Evolutionary conservation across 2,797 vertebrate species (phyloP), one percentile per base, ranked within the genome.

Genomic region (Peromyscus nudipes): DNA sequence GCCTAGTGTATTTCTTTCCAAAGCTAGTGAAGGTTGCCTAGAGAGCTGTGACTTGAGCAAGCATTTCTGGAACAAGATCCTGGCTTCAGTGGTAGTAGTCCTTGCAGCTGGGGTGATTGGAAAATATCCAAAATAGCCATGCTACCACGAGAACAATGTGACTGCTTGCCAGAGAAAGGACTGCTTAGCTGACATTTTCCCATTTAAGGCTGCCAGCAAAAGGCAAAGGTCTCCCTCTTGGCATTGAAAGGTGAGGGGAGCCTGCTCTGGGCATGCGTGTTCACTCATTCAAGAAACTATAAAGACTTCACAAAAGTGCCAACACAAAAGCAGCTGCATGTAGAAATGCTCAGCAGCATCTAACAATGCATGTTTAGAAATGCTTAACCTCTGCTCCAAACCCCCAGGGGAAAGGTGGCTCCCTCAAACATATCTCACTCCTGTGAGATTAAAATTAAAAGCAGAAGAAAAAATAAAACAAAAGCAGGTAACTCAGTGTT

Each of bases 371-470:
- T 25, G 19, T 8, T 71, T 71, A 34, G 0, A 29, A 60, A 37
- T 34, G 29, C 14, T 82, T 40, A 67, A 17, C 75, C 43, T 67
- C 49, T 25, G 49, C 17, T 29, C 43, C 21, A 31, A 16, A 16
- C 1, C n/a, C 62, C 9, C 4, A 55, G 34, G 34, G 25, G 55
- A 62, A 49, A 55, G 25, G 3, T 37, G 14, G 62, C 14, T 40
- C 16, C 49, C n/a, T 67, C 1, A 6, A 40, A 60, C n/a, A 17
- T 52, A 55, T 46, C 65, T 82, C n/a, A 60, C 7, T 93, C 75
- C 13, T 11, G 12, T 75, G 52, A 89, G 10, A 83, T 31, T 85
- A 86, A 94, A 79, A 89, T 64, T 62, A 79, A 88, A 89, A 92
- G 40, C 7, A 8, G 6, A 76, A 87, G 31, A 37, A 77, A 92